A percentile compares a stretch with the other conserved stretches of the same genome.
Conservation (phyloP, 2,797 vertebrate species). For the Chaenodraco wilsoni region DNA sequence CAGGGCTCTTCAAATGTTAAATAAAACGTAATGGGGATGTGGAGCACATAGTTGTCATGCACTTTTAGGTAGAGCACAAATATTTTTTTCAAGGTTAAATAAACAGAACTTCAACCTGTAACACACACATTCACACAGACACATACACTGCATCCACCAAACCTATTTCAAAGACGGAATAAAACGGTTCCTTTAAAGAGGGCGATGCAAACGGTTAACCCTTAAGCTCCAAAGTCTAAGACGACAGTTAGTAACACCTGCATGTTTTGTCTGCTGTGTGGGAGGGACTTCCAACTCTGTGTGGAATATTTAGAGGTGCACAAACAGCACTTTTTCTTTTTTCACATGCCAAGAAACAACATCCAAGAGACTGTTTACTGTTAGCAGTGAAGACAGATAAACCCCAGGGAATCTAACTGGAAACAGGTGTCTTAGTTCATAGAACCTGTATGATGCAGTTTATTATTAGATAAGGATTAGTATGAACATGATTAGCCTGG, state of each 20-base stretch:
- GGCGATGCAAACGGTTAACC: slow-evolving; percentile 15
- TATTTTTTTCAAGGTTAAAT: not conserved
- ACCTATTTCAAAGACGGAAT: slow-evolving; percentile 10
- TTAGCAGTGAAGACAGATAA: slow-evolving; percentile 32
- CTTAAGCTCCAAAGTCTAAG: slow-evolving; percentile 30
- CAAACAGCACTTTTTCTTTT: slow-evolving; percentile 34
- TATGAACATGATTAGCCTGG: not conserved
- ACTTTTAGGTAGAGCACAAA: not conserved
- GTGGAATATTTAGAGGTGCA: slow-evolving; percentile 41
- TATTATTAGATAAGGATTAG: slow-evolving; percentile 17
- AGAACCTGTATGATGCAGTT: slow-evolving; percentile 7
- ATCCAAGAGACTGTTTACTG: slow-evolving; percentile 46
- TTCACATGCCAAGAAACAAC: slow-evolving; percentile 48
- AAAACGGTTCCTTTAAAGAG: slow-evolving; percentile 27
- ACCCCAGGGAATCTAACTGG: slow-evolving; percentile 42
- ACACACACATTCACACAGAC: too few relatives aligned
- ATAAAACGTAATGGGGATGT: not conserved
- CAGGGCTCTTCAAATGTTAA: not conserved
- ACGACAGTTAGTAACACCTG: slow-evolving; percentile 54
- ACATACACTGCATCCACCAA: not conserved
- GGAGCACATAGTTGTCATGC: not conserved
- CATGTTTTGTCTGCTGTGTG: slow-evolving; percentile 32
- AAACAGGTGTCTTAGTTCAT: slow-evolving; percentile 57
- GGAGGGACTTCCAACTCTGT: slow-evolving; percentile 57
- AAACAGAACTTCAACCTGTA: slow-evolving; percentile 5